Evolutionary conservation across 2,888 invertebrate genomes (phyloP).

Genomic region (Zele albiditarsus): DNA sequence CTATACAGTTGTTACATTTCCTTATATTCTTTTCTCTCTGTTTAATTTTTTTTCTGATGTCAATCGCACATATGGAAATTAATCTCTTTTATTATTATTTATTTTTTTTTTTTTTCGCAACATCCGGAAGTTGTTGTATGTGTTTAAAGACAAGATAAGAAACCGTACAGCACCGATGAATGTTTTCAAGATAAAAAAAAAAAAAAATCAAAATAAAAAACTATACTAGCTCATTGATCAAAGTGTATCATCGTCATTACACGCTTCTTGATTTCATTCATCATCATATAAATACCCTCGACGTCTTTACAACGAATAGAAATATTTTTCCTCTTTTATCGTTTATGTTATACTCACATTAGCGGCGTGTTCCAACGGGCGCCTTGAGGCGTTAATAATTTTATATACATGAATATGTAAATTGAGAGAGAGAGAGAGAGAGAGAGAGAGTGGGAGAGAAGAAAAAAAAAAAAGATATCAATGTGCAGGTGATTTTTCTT

Average conservation of each 20-base stretch:
- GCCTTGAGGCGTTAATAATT: neutral
- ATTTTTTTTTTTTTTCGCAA: conserved; percentile 8
- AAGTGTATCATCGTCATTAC: conserved; percentile 33
- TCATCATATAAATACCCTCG: conserved; percentile 1
- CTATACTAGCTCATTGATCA: conserved; percentile 8
- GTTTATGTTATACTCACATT: neutral
- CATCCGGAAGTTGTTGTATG: neutral
- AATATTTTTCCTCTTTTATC: neutral
- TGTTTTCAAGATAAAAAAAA: neutral
- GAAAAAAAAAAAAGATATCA: neutral
- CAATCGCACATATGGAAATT: neutral
- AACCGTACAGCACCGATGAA: neutral
- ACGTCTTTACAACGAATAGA: neutral
- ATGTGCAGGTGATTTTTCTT: neutral
- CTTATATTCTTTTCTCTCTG: no score
- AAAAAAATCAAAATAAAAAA: neutral
- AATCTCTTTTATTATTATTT: no score
- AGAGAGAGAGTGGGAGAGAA: neutral
- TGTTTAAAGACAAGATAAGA: neutral
- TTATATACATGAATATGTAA: conserved; percentile 3
- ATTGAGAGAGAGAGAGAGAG: neutral
- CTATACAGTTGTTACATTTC: no score
- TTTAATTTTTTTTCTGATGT: neutral
- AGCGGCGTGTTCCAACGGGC: neutral
- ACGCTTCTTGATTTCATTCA: conserved; percentile 38